These are phyloP conservation scores for Mustelus asterias DNA, from an alignment of 2,113 vertebrate genomes.

Conservation along the genomic window DNA sequence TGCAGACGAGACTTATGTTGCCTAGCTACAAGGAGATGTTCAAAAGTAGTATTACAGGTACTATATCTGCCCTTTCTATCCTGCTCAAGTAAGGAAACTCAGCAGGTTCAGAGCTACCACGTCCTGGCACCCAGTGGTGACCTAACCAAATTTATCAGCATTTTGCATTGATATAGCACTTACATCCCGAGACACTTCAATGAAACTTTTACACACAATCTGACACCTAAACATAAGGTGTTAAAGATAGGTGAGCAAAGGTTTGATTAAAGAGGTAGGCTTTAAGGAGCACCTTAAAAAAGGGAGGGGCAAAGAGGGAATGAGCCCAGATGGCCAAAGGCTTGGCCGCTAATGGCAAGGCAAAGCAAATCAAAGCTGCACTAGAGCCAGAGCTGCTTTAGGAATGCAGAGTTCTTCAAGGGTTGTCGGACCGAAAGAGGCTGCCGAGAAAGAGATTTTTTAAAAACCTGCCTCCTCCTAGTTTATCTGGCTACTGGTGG, in stretches of 20 bases:
- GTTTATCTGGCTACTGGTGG: neutral
- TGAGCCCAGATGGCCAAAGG: neutral
- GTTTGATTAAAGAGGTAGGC: neutral
- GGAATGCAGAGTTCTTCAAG: neutral
- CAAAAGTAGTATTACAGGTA: too few species aligned
- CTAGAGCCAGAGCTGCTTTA: neutral
- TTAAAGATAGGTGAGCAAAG: too few species aligned
- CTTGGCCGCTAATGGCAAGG: neutral
- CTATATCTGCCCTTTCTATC: neutral
- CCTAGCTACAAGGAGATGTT: neutral
- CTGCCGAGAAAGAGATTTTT: neutral
- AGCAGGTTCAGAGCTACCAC: neutral
- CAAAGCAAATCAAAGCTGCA: neutral
- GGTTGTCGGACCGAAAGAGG: neutral
- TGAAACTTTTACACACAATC: too few species aligned
- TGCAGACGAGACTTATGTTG: neutral
- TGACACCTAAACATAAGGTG: too few species aligned
- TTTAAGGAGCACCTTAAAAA: neutral
- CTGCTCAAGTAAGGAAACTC: neutral
- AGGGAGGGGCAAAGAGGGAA: neutral
- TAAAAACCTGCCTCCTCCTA: neutral
- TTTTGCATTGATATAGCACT: too few species aligned
- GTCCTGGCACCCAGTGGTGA: neutral
- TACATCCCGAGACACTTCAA: too few species aligned
- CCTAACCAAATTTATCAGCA: neutral